Evolutionary conservation across 2,113 vertebrate species (phyloP).

Genomic region (Tragelaphus buxtoni): DNA sequence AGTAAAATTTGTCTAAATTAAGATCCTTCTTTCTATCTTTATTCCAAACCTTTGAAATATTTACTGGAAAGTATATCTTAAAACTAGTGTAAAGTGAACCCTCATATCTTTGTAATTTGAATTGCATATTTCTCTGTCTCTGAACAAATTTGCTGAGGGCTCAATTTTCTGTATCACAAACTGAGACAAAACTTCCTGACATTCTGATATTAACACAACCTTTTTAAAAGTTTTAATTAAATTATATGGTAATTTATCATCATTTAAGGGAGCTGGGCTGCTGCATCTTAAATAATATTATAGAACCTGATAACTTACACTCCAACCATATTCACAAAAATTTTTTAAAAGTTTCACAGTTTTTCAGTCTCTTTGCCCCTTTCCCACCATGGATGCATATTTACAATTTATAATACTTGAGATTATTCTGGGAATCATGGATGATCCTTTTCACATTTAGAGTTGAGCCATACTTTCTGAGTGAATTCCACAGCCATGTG

Average conservation of each 20-base stretch:
- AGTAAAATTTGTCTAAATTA: conserved; percentile 38
- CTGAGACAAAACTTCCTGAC: not conserved
- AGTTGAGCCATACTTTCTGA: not conserved
- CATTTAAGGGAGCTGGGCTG: not conserved
- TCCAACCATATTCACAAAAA: not conserved
- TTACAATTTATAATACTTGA: not conserved
- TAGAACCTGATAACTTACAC: not conserved
- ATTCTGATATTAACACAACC: not conserved
- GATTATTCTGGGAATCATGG: not conserved
- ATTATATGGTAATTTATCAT: not conserved
- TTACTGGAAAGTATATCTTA: not conserved
- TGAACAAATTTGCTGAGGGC: not conserved
- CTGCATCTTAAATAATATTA: not conserved
- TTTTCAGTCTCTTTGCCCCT: not conserved
- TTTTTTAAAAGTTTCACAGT: not conserved
- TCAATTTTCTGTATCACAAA: not conserved
- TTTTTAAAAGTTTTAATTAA: conserved; percentile 17
- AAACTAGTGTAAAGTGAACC: not conserved
- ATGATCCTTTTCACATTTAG: not conserved
- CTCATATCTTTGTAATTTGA: not conserved
- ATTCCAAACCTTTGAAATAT: conserved; percentile 20
- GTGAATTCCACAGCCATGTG: not conserved
- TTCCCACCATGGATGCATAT: not conserved
- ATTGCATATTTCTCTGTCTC: not conserved
- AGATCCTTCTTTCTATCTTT: conserved; percentile 15